Base-by-base conservation (phyloP, 2,797 vertebrate genomes). In the Acestrorhynchus altus region DNA sequence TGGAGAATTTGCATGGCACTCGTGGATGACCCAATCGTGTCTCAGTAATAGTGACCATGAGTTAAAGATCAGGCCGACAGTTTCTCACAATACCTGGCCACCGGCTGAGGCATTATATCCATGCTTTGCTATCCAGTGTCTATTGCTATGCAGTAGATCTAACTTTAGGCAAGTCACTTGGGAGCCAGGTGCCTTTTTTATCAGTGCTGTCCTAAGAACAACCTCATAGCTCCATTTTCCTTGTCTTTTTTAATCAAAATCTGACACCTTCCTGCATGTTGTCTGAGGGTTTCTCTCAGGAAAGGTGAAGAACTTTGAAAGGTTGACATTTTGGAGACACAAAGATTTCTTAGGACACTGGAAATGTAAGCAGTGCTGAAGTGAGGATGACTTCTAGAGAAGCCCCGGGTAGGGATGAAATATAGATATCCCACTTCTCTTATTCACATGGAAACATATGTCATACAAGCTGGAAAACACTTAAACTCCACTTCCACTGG, bases 171-270 rank as follows among this genome's bases (percentile, higher is more conserved):
- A 0, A 11, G 12, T 47, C 42, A 28, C 44, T 18, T 49, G 65
- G 61, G 61, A 64, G 61, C 35, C 61, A 40, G 18, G 39, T 64
- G 6, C 61, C 22, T 18, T 64, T 67, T 67, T 47, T 28, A 49
- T 67, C 24, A 0, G 28, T 2, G 22, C 1, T 28, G 44, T 28
- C 26, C 24, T 26, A 26, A 46, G 42, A 46, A 66, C 8, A 46
- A 66, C 8, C 22, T 46, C 42, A 12, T 35, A 65, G 20, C 20
- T 44, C 57, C 24, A 56, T 20, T 56, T 56, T 24, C 18, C 20
- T 11, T 42, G 4, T 12, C 11, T 46, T 24, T 22, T 44, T 64
- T 64, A 35, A 61, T 40, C 4, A 9, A n/a, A 64, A 64, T 5
- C 31, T n/a, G 8, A 10, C 35, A 20, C 8, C 11, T 12, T 35